phyloP scores from a whole-genome alignment of 2,888 invertebrate genomes.

The Trypoxylon attenuatum region DNA sequence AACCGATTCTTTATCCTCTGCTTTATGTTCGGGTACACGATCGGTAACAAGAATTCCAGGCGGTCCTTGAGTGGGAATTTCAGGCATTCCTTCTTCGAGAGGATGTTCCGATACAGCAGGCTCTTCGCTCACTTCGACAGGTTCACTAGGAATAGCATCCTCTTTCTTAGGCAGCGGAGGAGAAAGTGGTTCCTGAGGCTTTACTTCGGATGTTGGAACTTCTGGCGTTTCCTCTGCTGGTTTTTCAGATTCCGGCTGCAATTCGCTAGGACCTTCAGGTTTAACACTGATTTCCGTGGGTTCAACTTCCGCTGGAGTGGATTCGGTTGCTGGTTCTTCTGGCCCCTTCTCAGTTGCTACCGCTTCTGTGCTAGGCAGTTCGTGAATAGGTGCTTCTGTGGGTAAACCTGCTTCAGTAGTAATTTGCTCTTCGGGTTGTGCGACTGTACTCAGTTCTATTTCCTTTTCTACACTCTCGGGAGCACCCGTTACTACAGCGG shows the following conservation, averaged over 20 bases:
- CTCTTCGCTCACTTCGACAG: slow-evolving; percentile 1
- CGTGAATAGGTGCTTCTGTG: slow-evolving; percentile 20
- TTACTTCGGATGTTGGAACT: slow-evolving; percentile 18
- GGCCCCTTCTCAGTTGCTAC: slow-evolving; percentile 6
- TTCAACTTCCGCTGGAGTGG: slow-evolving; percentile 5
- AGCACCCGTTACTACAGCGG: slow-evolving; percentile 9
- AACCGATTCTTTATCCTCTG: slow-evolving; percentile 63
- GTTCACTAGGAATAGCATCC: slow-evolving; percentile 18
- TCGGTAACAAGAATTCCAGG: slow-evolving; percentile 61
- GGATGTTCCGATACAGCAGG: slow-evolving; percentile 1
- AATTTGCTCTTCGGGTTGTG: background rate
- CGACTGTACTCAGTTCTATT: background rate
- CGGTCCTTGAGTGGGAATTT: slow-evolving; percentile 55
- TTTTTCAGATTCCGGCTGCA: slow-evolving; percentile 8
- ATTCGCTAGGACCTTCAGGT: slow-evolving; percentile 3
- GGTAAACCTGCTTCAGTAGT: slow-evolving; percentile 10
- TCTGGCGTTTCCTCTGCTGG: slow-evolving; percentile 24
- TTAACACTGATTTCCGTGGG: slow-evolving; percentile 16
- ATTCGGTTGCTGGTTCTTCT: slow-evolving; percentile 7
- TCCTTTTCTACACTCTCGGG: slow-evolving; percentile 8
- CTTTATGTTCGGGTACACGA: slow-evolving; percentile 62
- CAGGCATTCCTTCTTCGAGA: slow-evolving; percentile 12
- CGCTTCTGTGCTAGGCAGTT: slow-evolving; percentile 35
- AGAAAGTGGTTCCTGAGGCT: slow-evolving; percentile 13
- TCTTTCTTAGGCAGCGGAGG: slow-evolving; percentile 37